Conservation (phyloP, 2,113 vertebrate species). For the Tachysurus fulvidraco region DNA sequence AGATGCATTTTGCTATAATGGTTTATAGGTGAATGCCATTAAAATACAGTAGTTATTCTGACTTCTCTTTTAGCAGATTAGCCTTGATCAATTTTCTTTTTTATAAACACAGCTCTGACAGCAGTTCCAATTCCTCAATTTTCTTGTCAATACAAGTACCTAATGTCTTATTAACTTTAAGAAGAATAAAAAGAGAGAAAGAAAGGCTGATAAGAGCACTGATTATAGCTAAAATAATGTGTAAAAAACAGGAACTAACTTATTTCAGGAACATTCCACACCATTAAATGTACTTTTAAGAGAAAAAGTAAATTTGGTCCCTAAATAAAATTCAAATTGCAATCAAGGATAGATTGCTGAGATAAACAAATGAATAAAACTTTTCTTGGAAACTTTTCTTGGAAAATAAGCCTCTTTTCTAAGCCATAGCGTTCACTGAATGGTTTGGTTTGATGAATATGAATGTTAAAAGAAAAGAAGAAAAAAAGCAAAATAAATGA, state of each 20-base stretch:
- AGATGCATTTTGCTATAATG: background rate
- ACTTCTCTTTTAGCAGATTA: background rate
- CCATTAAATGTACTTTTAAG: background rate
- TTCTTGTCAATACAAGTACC: background rate
- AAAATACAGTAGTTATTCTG: background rate
- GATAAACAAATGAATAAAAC: background rate
- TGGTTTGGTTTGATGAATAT: background rate
- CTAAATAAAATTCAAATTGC: background rate
- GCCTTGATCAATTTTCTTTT: background rate
- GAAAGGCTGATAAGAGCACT: background rate
- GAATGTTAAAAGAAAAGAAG: background rate
- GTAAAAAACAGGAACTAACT: background rate
- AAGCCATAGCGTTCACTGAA: background rate
- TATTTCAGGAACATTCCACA: background rate
- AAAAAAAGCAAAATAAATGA: constrained; percentile 15
- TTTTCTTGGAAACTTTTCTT: too few species aligned
- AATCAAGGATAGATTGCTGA: background rate
- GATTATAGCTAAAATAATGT: background rate
- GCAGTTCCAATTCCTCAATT: background rate
- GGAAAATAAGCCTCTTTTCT: background rate
- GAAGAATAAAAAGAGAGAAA: background rate
- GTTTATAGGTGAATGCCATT: background rate
- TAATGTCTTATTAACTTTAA: background rate
- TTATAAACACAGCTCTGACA: background rate
- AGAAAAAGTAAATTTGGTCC: too few species aligned